Conservation (phyloP, 2,113 vertebrate species). For the Paradoxurus hermaphroditus region DNA sequence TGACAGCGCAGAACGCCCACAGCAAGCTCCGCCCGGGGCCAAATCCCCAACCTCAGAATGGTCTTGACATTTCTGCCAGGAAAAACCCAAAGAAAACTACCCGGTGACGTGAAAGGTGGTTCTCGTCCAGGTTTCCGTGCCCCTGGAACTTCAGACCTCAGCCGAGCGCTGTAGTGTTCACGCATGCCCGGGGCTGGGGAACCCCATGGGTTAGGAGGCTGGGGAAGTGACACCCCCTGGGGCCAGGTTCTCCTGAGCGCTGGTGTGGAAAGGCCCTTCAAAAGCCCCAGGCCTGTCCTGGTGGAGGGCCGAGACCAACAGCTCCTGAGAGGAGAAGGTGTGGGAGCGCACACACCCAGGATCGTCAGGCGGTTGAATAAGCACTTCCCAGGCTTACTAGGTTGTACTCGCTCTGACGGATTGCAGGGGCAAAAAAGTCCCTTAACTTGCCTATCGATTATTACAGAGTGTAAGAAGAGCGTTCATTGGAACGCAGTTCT, state of each 20-base stretch:
- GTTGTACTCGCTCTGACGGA: not conserved
- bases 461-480: not conserved
- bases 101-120: not conserved
- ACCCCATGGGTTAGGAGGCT: not conserved
- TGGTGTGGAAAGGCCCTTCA: constrained; percentile 35
- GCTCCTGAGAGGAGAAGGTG: not conserved
- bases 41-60: not conserved
- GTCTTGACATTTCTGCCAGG: not conserved
- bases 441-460: not conserved
- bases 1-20: not conserved
- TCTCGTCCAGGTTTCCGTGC: not conserved
- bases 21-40: not conserved
- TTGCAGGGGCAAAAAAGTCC: not conserved
- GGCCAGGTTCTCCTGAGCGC: not conserved
- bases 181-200: not conserved
- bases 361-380: not conserved
- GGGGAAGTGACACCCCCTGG: constrained; percentile 42
- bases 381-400: not conserved
- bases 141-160: not conserved
- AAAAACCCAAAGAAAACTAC: not conserved
- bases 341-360: rapidly evolving
- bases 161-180: not conserved
- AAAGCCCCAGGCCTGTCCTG: not conserved
- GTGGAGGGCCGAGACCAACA: not conserved
- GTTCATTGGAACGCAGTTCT: not conserved